Evolutionary conservation across 2,113 vertebrate species (phyloP).

Genomic region (Zosterops lateralis): DNA sequence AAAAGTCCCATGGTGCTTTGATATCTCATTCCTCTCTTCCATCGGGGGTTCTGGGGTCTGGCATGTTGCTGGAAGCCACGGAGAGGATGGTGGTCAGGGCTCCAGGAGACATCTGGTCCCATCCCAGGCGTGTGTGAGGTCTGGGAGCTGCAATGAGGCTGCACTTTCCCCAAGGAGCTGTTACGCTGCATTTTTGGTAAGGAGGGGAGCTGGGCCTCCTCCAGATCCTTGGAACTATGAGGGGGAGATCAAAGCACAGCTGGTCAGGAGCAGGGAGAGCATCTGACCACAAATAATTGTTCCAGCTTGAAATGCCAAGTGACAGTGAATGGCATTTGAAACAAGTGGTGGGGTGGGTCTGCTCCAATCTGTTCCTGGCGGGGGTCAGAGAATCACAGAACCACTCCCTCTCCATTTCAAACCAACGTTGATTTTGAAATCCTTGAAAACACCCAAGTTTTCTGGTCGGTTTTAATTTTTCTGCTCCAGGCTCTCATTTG

Average conservation of each 20-base stretch:
- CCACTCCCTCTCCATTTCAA: not conserved
- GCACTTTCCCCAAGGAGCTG: not conserved
- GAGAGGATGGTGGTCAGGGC: not conserved
- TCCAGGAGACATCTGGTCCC: not conserved
- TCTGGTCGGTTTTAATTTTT: not conserved
- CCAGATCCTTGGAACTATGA: not conserved
- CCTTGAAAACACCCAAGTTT: not conserved
- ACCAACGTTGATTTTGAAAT: not conserved
- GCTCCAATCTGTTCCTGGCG: not conserved
- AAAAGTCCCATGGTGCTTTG: not conserved
- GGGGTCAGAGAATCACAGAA: not conserved
- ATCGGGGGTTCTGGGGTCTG: not conserved
- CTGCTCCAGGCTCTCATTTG: not conserved
- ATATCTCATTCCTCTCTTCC: not conserved
- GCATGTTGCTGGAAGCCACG: accelerated
- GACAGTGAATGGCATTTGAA: not conserved
- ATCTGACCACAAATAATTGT: not conserved
- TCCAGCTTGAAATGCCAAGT: not conserved
- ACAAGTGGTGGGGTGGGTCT: not conserved
- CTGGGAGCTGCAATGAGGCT: not conserved
- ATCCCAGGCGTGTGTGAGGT: not conserved
- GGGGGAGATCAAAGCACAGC: not conserved
- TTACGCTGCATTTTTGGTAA: not conserved
- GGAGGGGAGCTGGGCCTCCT: not conserved
- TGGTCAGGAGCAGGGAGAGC: not conserved